Base-by-base conservation (phyloP, 2,113 vertebrate genomes). In the Bagarius yarrelli region DNA sequence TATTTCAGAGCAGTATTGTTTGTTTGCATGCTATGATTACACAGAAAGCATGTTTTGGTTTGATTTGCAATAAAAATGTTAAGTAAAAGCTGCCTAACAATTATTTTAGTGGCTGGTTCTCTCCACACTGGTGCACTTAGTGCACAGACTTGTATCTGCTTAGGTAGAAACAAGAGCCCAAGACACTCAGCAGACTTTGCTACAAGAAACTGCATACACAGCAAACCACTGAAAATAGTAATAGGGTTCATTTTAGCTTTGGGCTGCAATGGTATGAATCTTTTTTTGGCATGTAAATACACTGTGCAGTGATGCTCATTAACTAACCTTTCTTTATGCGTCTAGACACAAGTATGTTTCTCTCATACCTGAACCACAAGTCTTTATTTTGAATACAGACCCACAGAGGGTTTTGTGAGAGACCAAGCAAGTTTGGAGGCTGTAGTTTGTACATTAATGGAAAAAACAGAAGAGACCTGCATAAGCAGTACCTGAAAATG, bases 321-420 rank as follows among this genome's bases (percentile, higher is more conserved):
- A 87, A 87, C 86, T 87, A 84, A 76, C 69, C 57, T 63, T 74
- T 61, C 81, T 70, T 87, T 81, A 74, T 83, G 79, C 79, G 91
- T 92, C 91, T 92, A 91, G 92, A 91, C 91, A 86, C 85, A 89
- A 89, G 72, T 90, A 91, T 91, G 88, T 83, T 75, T 72, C 56
- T 60, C 72, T 82, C 80, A 75, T 88, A 87, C 86, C 88, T 88
- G 80, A 83, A 85, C 87, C 87, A 80, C 81, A 89, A 87, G 85
- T 53, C 34, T 84, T 88, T 85, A 88, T 87, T 87, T 87, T 89
- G 74, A 90, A 85, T 80, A 66, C 81, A 84, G 83, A 74, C 79
- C 61, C 81, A 85, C 76, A 71, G 19, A 52, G 76, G 77, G 86
- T 88, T 86, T 73, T 80, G 50, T 69, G 75, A 76, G 69, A 55